Conservation (phyloP, 2,113 vertebrate genomes). For the Melanotaenia duboulayi region DNA sequence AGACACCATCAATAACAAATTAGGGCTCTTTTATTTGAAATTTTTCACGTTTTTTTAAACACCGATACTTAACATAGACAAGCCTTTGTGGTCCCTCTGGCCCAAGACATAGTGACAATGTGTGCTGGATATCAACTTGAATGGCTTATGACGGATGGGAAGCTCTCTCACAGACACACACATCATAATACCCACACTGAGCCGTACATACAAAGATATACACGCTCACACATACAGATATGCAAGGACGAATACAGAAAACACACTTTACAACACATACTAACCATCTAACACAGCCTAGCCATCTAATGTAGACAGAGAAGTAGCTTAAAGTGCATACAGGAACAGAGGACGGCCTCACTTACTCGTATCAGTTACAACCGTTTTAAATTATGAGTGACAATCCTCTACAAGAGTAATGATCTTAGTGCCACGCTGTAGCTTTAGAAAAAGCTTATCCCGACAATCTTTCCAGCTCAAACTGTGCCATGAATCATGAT, state of each 20-base stretch:
- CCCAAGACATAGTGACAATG: conserved; percentile 80
- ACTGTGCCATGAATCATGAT: conserved; percentile 57
- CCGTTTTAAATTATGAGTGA: conserved; percentile 51
- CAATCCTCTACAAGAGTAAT: conserved; percentile 63
- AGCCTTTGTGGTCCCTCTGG: conserved; percentile 78
- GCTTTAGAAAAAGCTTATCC: conserved; percentile 52
- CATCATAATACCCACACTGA: not conserved
- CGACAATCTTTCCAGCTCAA: conserved; percentile 59
- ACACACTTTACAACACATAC: conserved; percentile 61
- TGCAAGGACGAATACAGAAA: conserved; percentile 47
- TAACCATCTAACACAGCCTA: conserved; percentile 70
- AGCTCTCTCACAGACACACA: not conserved
- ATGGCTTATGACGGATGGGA: conserved; percentile 81
- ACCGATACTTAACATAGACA: conserved; percentile 87
- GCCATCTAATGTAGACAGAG: conserved; percentile 80
- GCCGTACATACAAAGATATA: conserved; percentile 44
- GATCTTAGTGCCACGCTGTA: conserved; percentile 49
- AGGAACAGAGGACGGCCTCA: conserved; percentile 69
- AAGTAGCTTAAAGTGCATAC: conserved; percentile 82
- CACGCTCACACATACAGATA: conserved; percentile 17
- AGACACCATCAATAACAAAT: conserved; percentile 76
- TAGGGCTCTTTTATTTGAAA: conserved; percentile 87
- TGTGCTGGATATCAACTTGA: conserved; percentile 82
- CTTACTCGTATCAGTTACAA: conserved; percentile 48
- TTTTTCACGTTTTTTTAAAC: conserved; percentile 83